Base-by-base conservation (phyloP, 2,797 vertebrate genomes). In the Xiphophorus birchmanni region DNA sequence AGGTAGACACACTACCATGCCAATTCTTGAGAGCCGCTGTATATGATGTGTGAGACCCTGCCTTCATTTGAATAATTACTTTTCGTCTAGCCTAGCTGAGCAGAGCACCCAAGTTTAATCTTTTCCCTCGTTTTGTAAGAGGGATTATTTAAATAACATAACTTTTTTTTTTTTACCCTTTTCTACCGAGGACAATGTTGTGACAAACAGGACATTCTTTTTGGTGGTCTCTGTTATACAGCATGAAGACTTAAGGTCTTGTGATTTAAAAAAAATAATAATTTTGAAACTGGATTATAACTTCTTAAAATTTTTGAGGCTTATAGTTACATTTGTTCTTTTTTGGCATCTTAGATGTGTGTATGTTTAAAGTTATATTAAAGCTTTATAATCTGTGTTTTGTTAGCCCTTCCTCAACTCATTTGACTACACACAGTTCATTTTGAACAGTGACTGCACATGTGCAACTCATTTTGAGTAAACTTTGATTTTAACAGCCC, bases 1-100 rank as follows among this genome's bases (percentile, higher is more conserved):
- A 60, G 56, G 5, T 32, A 60, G 11, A 60, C 56, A 15, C 56
- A 60, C 11, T 15, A 12, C n/a, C 56, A 60, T 60, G 56, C 56
- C 56, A 60, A 32, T 60, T 60, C 56, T 60, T 32, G 11, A 60
- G 56, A 60, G 56, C n/a, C n/a, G 0, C 56, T 29, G 56, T 29
- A 60, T 60, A 60, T 60, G 2, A 60, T 60, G 56, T 29, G 26
- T 13, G n/a, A 32, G 56, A 60, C n/a, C 12, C 11, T 60, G 56
- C n/a, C 26, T 60, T 60, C 56, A 60, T 60, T 60, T 60, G 56
- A 60, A 29, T 60, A 60, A 60, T 60, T 60, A 60, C 56, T 60
- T 60, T 60, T 32, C 5, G 56, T 29, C 56, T 58, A 58, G 54
- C 54, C 54, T 58, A 58, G 54, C 54, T 58, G 54, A 58, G 54